These are phyloP conservation scores for Drosophila tristis DNA, from an alignment of 1,140 invertebrate genomes.

Conservation along the genomic window DNA sequence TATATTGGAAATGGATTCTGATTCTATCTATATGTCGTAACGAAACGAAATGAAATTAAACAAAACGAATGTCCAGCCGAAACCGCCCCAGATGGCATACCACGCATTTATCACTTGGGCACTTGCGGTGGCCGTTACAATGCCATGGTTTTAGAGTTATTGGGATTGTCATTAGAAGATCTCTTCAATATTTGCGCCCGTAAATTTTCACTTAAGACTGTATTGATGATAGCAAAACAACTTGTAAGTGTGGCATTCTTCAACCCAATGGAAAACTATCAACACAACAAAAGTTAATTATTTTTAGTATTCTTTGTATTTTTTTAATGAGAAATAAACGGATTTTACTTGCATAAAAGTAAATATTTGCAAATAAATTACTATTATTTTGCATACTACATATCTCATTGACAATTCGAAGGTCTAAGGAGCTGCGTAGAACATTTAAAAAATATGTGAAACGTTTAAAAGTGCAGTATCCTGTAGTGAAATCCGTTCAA, in stretches of 20 bases:
- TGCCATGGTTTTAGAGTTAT: constrained; percentile 91
- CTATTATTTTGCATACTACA: no score
- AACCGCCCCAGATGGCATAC: constrained; percentile 89
- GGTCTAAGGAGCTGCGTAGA: no score
- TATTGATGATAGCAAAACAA: constrained; percentile 92
- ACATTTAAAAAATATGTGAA: no score
- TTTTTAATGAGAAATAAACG: constrained; percentile 30
- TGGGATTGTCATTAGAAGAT: constrained; percentile 92
- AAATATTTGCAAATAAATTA: no score
- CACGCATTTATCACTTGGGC: constrained; percentile 94
- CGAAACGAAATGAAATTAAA: constrained; percentile 9
- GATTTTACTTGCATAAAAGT: constrained; percentile 31
- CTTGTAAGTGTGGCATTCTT: constrained; percentile 80
- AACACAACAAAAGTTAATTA: constrained; percentile 20
- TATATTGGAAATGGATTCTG: constrained; percentile 25
- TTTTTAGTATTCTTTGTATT: constrained; percentile 16
- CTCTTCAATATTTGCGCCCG: constrained; percentile 91
- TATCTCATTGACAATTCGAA: no score
- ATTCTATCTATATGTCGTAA: not conserved
- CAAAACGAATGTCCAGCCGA: constrained; percentile 59
- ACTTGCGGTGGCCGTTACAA: constrained; percentile 93
- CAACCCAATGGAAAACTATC: constrained; percentile 18
- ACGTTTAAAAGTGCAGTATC: constrained; percentile 1
- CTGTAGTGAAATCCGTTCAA: constrained; percentile 17
- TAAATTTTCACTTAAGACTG: constrained; percentile 92